Evolutionary conservation across 2,113 vertebrate species (phyloP).

Genomic region (Carassius gibelio): DNA sequence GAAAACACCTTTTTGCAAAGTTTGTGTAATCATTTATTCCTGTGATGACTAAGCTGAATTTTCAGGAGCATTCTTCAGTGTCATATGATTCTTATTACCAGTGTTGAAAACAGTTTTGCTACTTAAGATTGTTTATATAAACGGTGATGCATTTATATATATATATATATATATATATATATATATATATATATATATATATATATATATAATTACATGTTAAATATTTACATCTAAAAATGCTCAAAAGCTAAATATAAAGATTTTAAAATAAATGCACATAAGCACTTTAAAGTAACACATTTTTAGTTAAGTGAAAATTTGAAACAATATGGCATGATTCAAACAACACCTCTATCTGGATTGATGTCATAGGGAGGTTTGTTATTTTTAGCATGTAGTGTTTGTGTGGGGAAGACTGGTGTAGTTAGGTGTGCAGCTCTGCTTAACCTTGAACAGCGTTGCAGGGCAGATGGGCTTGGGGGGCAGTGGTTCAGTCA

Average conservation of each 20-base stretch:
- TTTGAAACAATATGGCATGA: neutral
- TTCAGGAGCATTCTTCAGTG: neutral
- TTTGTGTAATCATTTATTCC: neutral
- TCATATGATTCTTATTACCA: neutral
- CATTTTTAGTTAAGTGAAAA: neutral
- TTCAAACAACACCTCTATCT: neutral
- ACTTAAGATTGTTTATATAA: neutral
- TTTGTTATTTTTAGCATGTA: slow-evolving; percentile 13
- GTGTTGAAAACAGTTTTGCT: neutral
- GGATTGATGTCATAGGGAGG: neutral
- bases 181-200: no score
- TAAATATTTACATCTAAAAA: no score
- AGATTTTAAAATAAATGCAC: neutral
- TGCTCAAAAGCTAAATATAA: neutral
- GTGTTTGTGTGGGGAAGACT: slow-evolving; percentile 18
- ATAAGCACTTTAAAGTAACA: neutral
- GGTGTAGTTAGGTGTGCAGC: slow-evolving; percentile 38
- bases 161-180: no score
- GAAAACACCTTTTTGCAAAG: neutral
- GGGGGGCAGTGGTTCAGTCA: slow-evolving; percentile 55
- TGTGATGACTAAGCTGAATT: neutral
- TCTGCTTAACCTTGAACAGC: slow-evolving; percentile 37
- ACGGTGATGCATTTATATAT: neutral
- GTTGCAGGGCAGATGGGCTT: slow-evolving; percentile 59
- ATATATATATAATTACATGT: no score